Evolutionary conservation across 2,113 vertebrate genomes (phyloP), one percentile per base, ranked within the genome.

Genomic region (Rissa tridactyla): DNA sequence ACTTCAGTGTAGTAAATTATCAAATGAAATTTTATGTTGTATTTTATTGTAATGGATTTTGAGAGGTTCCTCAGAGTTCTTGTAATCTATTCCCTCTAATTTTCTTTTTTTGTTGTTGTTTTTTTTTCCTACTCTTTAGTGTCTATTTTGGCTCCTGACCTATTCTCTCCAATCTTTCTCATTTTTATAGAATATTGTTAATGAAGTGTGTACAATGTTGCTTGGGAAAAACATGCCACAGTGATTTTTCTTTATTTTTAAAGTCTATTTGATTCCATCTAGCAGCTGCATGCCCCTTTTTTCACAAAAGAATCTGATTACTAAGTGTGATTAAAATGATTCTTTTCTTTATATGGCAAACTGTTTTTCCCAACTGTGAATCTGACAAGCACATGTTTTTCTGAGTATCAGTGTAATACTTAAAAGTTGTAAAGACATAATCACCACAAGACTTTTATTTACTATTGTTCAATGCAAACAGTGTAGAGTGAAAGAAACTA

Each of bases 261-360:
- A 92, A 87, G 57, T 32, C 1, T 61, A 36, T 87, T 92, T 95
- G 73, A 93, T 91, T 97, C 95, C 90, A 95, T 87, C 66, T 4
- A 87, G 89, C 94, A 97, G 96, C 94, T 96, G 92, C 86, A 65
- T 80, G 57, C 86, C 61, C 34, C 78, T 30, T 75, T 68, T 88
- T 79, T 65, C 86, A 97, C 95, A 96, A 97, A 95, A 57, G 96
- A 76, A 94, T 92, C 73, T 97, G 97, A 96, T 96, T 97, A 85
- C 94, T 76, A 55, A 65, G 46, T 49, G 51, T 89, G 92, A 96
- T 95, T 96, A 82, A 93, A 95, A 94, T 94, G 44, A 94, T 36
- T 85, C 94, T 94, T 92, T 89, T 88, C 94, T 92, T 96, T 92
- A 36, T 72, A 26, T 72, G 86, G 73, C 10, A 9, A 85, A 32